Evolutionary conservation across 1,140 invertebrate genomes (phyloP).

Genomic region (Linepithema humile): DNA sequence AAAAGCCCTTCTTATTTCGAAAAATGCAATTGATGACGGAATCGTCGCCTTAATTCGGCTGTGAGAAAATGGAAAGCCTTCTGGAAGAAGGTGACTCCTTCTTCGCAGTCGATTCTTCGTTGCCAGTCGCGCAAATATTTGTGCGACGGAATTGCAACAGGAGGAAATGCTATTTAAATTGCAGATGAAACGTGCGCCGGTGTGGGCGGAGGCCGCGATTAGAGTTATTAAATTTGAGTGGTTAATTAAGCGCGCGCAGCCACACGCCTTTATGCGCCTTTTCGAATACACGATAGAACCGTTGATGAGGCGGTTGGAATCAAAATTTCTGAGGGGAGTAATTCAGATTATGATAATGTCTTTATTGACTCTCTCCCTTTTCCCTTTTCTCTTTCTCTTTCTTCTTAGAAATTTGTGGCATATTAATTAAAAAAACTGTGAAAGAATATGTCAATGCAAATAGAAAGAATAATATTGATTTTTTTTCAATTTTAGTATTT

Average conservation of each 20-base stretch:
- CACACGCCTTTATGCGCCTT: slow-evolving; percentile 14
- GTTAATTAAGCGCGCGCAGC: slow-evolving; percentile 52
- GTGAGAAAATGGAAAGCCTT: slow-evolving; percentile 2
- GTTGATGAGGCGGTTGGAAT: slow-evolving; percentile 28
- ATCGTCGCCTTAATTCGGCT: neutral
- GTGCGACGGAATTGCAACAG: slow-evolving; percentile 45
- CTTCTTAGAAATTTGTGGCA: neutral
- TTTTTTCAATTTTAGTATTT: neutral
- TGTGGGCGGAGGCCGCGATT: slow-evolving; percentile 11
- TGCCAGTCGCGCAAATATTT: slow-evolving; percentile 54
- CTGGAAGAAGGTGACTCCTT: neutral
- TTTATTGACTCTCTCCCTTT: slow-evolving; percentile 8
- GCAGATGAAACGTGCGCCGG: slow-evolving; percentile 46
- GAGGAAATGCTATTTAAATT: slow-evolving; percentile 51
- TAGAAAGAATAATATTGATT: neutral
- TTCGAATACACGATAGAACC: slow-evolving; percentile 9
- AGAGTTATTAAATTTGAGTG: slow-evolving; percentile 59
- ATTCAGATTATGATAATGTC: slow-evolving; percentile 9
- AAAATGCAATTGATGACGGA: neutral
- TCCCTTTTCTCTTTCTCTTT: too few relatives aligned
- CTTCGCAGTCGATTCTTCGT: neutral
- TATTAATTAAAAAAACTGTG: neutral
- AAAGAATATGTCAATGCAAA: neutral
- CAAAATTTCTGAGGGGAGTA: slow-evolving; percentile 32
- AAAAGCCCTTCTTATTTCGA: neutral